Conservation (phyloP, 2,797 vertebrate species). For the Pangasius larnaudii region DNA sequence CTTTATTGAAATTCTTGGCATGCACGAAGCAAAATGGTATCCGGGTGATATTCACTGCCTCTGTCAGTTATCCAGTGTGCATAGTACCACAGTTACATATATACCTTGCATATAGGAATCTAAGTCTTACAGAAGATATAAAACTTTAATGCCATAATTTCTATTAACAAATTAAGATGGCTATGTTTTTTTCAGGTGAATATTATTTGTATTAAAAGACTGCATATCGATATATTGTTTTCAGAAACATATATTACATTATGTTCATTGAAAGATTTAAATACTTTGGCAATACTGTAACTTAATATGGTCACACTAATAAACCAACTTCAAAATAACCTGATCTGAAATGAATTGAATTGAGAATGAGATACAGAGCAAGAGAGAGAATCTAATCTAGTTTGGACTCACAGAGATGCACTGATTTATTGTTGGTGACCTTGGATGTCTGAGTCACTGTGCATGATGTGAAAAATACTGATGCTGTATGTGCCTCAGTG, state of each 20-base stretch:
- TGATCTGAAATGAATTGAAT: conserved; percentile 8
- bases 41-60: not conserved
- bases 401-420: conserved; percentile 14
- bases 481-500: not conserved
- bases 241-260: not conserved
- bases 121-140: not conserved
- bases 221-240: not conserved
- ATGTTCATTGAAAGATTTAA: not conserved
- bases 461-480: conserved; percentile 31
- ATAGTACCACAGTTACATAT: not conserved
- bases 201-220: not conserved
- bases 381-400: conserved; percentile 16
- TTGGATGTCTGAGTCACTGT: conserved; percentile 37
- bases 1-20: not conserved
- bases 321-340: conserved; percentile 7
- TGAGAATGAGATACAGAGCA: not conserved
- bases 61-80: not conserved
- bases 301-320: not conserved
- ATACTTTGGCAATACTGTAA: not conserved
- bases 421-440: conserved; percentile 38
- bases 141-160: not conserved
- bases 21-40: not conserved
- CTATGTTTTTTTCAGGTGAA: not conserved
- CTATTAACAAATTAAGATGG: not conserved
- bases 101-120: not conserved